These are phyloP conservation scores for Trichosurus vulpecula DNA, from an alignment of 2,797 vertebrate genomes.

Conservation along the genomic window DNA sequence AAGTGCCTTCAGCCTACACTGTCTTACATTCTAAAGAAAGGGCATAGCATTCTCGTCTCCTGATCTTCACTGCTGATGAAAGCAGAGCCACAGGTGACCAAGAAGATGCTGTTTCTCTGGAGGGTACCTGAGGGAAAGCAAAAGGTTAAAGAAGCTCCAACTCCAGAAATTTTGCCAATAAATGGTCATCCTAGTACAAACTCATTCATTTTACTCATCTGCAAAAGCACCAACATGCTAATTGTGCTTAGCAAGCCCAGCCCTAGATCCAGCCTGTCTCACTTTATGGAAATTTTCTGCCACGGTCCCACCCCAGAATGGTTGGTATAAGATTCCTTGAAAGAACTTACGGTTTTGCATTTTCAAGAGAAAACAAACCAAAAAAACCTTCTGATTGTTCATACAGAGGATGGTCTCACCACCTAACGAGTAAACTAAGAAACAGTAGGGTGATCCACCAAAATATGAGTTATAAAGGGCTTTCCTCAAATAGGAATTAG, in stretches of 20 bases:
- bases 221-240: background rate
- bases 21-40: background rate
- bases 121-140: background rate
- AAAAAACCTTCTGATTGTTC: background rate
- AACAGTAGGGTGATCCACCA: constrained; percentile 62
- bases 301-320: background rate
- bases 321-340: constrained; percentile 16
- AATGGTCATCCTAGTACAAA: background rate
- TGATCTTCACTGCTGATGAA: constrained; percentile 31
- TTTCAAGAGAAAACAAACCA: constrained; percentile 21
- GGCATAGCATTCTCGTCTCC: background rate
- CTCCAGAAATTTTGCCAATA: constrained; percentile 10
- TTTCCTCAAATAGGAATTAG: constrained; percentile 56
- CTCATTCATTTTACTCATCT: background rate
- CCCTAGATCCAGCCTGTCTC: constrained; percentile 13
- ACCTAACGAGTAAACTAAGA: constrained; percentile 61
- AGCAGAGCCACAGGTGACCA: background rate
- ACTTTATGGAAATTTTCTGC: background rate
- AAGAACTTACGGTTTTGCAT: background rate
- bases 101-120: background rate
- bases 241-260: constrained; percentile 32
- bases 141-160: constrained; percentile 47
- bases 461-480: constrained; percentile 63
- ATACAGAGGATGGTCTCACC: background rate
- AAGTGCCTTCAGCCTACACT: background rate